Evolutionary conservation across 2,797 vertebrate species (phyloP), one percentile per base, ranked within the genome.

Genomic region (Poliocrania exsul): DNA sequence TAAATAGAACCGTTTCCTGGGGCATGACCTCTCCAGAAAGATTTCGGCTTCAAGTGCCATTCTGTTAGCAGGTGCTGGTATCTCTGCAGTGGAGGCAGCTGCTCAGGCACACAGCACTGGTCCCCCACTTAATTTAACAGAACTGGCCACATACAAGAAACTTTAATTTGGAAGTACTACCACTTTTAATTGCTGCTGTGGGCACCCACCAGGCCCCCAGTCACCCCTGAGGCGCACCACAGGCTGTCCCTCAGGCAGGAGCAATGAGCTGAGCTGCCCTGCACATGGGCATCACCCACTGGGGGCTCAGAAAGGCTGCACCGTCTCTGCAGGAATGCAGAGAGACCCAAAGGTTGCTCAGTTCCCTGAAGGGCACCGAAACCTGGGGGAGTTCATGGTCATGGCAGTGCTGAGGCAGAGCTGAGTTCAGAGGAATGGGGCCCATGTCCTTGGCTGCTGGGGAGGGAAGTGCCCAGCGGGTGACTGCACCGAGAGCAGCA

Each of bases 401-500:
- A 2, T 8, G 71, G 29, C 56, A 25, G n/a, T 24, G 74, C 84
- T 44, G 58, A 1, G 18, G 16, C 38, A 15, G 74, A 25, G 15
- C 20, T 88, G 1, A 25, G 11, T 49, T 16, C 20, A 38, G 47
- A 46, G 38, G 50, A 83, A 53, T 0, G 8, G 10, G 16, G 47
- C 33, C 20, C 0, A 0, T 29, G 15, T 46, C 56, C 29, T 25
- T 7, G 20, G 50, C 40, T 46, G 24, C 12, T 21, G 50, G 7
- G 4, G 49, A 56, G 53, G 19, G 3, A 37, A 31, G 25, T 2
- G 9, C 62, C 16, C 37, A 16, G 66, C 31, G 10, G 28, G 42
- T 4, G 2, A 16, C 3, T 0, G 6, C 2, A 5, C 21, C 28
- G 13, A 8, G 31, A 15, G 64, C 38, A 47, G 40, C 46, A 51